Percentiles rank a stretch among this genome's conserved stretches.
Conservation (phyloP, 2,888 invertebrate genomes). For the Pandemis heparana region DNA sequence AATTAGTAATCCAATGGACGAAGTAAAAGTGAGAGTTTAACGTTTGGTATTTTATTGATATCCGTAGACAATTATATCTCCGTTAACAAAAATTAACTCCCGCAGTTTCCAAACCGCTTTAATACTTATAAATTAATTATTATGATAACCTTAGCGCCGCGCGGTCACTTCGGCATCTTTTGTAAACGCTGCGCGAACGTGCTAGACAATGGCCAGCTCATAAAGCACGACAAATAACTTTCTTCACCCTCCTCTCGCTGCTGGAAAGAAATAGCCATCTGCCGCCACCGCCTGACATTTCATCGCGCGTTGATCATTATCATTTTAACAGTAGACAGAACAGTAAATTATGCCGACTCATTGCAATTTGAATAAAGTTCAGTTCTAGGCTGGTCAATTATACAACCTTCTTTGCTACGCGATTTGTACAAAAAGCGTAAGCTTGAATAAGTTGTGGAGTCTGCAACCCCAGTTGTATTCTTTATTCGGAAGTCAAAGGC, state of each 20-base stretch:
- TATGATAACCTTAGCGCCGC: slow-evolving; percentile 18
- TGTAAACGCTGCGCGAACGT: slow-evolving; percentile 16
- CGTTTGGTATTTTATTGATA: not conserved
- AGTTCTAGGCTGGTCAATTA: slow-evolving; percentile 11
- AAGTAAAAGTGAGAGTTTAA: not conserved
- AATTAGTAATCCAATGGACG: not conserved
- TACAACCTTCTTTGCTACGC: slow-evolving; percentile 25
- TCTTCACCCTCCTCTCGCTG: slow-evolving; percentile 34
- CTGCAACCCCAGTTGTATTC: not conserved
- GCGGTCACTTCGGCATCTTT: slow-evolving; percentile 17
- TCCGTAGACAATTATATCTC: not conserved
- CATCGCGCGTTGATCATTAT: slow-evolving; percentile 30
- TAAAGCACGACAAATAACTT: slow-evolving; percentile 42
- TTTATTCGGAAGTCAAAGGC: slow-evolving; percentile 23
- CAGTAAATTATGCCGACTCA: slow-evolving; percentile 27
- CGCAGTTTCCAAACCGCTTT: slow-evolving; percentile 1
- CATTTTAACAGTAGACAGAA: slow-evolving; percentile 22
- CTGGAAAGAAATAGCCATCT: slow-evolving; percentile 33
- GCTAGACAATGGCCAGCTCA: slow-evolving; percentile 31
- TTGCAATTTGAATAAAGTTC: slow-evolving; percentile 17
- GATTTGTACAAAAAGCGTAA: not conserved
- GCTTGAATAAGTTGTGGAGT: not conserved
- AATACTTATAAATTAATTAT: too few relatives aligned
- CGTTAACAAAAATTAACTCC: slow-evolving; percentile 3
- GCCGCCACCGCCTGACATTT: slow-evolving; percentile 25